A percentile compares a stretch with the other conserved stretches of the same genome.
Evolutionary conservation across 2,113 vertebrate genomes (phyloP).

Genomic region (Fulica atra): DNA sequence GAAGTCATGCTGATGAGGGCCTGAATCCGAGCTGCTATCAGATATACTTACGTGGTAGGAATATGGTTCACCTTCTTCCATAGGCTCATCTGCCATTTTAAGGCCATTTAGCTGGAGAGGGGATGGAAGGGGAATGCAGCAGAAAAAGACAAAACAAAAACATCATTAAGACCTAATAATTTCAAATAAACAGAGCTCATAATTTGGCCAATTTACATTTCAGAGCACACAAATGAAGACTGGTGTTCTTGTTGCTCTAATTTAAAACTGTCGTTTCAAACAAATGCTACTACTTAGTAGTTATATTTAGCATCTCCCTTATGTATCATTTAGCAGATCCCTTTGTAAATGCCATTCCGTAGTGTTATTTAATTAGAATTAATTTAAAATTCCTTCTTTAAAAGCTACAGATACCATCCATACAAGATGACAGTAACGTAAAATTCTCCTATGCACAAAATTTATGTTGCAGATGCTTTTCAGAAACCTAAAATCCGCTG

Average conservation of each 20-base stretch:
- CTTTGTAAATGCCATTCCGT: background rate
- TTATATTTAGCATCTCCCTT: slow-evolving; percentile 34
- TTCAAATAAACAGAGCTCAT: background rate
- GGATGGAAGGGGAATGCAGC: background rate
- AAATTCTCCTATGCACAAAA: background rate
- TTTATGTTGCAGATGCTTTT: background rate
- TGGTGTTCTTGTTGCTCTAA: background rate
- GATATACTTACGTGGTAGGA: slow-evolving; percentile 87
- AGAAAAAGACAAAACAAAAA: background rate
- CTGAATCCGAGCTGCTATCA: background rate
- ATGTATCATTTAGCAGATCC: background rate
- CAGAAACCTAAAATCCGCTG: background rate
- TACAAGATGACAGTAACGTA: background rate
- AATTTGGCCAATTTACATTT: background rate
- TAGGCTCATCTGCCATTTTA: slow-evolving; percentile 95
- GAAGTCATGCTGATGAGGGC: background rate
- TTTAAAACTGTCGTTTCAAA: slow-evolving; percentile 7
- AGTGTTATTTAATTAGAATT: background rate
- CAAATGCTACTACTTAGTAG: background rate
- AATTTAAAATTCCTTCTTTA: slow-evolving; percentile 12
- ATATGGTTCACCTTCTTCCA: slow-evolving; percentile 93
- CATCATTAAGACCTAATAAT: background rate
- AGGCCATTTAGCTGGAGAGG: slow-evolving; percentile 88
- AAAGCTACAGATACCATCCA: background rate
- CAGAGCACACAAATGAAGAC: background rate